Evolutionary conservation across 2,797 vertebrate genomes (phyloP), one percentile per base, ranked within the genome.

Genomic region (Hephaestus fuliginosus): DNA sequence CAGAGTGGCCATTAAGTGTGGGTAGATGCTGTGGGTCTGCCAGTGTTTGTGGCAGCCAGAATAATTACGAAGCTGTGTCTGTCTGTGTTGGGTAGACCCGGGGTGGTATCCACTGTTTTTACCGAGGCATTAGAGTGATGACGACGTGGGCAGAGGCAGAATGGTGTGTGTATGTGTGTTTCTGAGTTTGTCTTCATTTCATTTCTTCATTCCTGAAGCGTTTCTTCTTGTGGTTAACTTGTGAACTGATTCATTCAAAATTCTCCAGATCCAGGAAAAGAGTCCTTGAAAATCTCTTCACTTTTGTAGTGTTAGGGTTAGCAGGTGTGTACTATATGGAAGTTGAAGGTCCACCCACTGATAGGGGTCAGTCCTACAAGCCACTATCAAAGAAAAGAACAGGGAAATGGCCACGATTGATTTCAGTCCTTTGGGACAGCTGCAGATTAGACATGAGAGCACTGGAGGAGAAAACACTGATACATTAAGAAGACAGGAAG

Each of bases 1-100:
- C 80, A 81, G 85, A 89, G 86, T 80, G 85, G 84, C 83, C 91
- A 84, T 94, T 94, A 93, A 93, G 86, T 88, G 81, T 83, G 89
- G 86, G 85, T 80, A 85, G 80, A 83, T 86, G 85, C 41, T 11
- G 70, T 53, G 65, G 76, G 80, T 78, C 74, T 87, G 91, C 81
- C 84, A 86, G 86, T 84, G 83, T 89, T 86, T 87, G 78, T 44
- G 83, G 81, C 78, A 82, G 73, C 71, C 64, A 86, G 61, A 74
- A 79, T 86, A 85, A 85, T 90, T 87, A 91, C 13, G 44, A 77
- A 85, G 81, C 82, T 78, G 80, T 85, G 82, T 88, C 69, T 87
- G 85, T 85, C 88, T 90, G 85, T 63, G 57, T 57, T 53, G 89
- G 78, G 64, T 68, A 63, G 66, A 81, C 66, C 46, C 4, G 5